These are phyloP conservation scores for Paedocypris micromegethes DNA, from an alignment of 2,797 vertebrate species.

Conservation along the genomic window DNA sequence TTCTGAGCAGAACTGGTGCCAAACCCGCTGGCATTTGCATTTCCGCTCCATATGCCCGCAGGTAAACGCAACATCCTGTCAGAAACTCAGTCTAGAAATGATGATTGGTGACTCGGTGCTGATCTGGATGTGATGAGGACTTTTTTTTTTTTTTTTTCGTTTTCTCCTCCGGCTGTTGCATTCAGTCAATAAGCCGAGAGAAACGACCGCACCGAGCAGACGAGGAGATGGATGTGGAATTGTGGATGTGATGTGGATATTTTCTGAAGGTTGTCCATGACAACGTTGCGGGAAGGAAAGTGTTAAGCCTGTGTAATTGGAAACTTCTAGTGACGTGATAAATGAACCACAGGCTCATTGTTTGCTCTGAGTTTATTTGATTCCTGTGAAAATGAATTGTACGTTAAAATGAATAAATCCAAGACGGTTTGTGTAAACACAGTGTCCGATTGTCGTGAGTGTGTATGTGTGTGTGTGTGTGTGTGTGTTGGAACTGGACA, in stretches of 20 bases:
- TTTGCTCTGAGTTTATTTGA: conserved; percentile 16
- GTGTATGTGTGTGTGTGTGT: conserved; percentile 10
- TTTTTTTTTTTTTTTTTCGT: conserved; percentile 20
- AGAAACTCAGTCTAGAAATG: conserved; percentile 8
- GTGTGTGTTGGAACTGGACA: too few species aligned
- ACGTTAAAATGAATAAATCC: conserved; percentile 1
- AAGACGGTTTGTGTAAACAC: background rate
- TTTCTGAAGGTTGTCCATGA: conserved; percentile 45
- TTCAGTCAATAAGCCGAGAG: conserved; percentile 11
- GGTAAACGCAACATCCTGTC: conserved; percentile 21
- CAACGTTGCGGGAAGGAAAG: conserved; percentile 44
- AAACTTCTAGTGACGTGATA: conserved; percentile 15
- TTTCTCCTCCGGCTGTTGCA: conserved; percentile 16
- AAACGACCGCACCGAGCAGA: conserved; percentile 2
- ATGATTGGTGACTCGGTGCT: conserved; percentile 28
- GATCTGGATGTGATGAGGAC: conserved; percentile 20
- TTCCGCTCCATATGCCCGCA: conserved; percentile 6
- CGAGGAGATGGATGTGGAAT: conserved; percentile 11
- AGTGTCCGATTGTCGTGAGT: background rate
- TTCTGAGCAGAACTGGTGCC: background rate
- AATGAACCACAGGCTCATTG: conserved; percentile 10
- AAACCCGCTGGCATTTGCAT: conserved; percentile 18
- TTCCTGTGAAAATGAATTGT: background rate
- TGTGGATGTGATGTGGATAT: background rate
- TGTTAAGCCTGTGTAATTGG: conserved; percentile 59